Evolutionary conservation across 2,113 vertebrate species (phyloP).

Genomic region (Zeus faber): DNA sequence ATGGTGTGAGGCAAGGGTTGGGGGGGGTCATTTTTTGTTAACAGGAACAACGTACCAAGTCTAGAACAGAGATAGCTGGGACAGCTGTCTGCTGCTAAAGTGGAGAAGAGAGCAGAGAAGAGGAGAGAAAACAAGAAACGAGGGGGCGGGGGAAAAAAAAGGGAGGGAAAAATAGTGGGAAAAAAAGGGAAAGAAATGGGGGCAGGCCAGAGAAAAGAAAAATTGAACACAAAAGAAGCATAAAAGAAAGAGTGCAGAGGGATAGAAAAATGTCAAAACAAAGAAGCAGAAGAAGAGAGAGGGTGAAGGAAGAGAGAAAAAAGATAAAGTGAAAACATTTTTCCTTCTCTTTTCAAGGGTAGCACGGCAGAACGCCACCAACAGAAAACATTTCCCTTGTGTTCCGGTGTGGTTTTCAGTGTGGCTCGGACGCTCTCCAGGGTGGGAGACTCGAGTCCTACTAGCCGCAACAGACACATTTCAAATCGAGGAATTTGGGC

Average conservation of each 20-base stretch:
- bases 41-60: slow-evolving; percentile 97
- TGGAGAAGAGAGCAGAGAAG: slow-evolving; percentile 53
- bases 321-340: slow-evolving; percentile 78
- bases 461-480: neutral
- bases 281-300: slow-evolving; percentile 42
- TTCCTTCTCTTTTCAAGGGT: slow-evolving; percentile 58
- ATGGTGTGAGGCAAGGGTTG: slow-evolving; percentile 74
- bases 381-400: slow-evolving; percentile 49
- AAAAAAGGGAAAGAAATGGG: neutral
- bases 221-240: slow-evolving; percentile 53
- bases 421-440: no score
- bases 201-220: slow-evolving; percentile 44
- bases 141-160: slow-evolving; percentile 8
- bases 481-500: neutral
- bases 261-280: slow-evolving; percentile 19
- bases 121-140: slow-evolving; percentile 46
- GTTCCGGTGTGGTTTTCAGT: slow-evolving; percentile 32
- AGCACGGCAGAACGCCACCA: slow-evolving; percentile 48
- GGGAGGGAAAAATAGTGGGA: neutral
- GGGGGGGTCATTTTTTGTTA: slow-evolving; percentile 65
- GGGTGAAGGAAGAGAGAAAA: slow-evolving; percentile 28
- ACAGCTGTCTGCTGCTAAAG: slow-evolving; percentile 98
- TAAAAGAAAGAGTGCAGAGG: slow-evolving; percentile 45
- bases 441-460: neutral
- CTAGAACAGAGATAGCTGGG: slow-evolving; percentile 99